These are phyloP conservation scores for Nemotelus pantherinus DNA, from an alignment of 2,888 invertebrate species.

Conservation along the genomic window DNA sequence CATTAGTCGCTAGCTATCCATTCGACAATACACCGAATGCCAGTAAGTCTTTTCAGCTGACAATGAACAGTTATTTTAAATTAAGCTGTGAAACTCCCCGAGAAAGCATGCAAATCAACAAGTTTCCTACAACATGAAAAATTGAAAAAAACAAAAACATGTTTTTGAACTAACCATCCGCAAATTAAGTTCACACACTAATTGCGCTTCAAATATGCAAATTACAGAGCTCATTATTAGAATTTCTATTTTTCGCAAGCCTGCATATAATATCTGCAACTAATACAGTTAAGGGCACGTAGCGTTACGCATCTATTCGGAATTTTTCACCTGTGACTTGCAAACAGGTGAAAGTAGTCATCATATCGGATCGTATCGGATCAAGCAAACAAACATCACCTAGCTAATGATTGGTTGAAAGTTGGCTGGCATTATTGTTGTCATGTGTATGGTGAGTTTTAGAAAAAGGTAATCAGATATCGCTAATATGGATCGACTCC, in stretches of 20 bases:
- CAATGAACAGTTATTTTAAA: neutral
- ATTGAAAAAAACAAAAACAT: neutral
- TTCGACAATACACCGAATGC: constrained; percentile 95
- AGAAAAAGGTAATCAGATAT: constrained; percentile 9
- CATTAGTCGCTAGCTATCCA: constrained; percentile 95
- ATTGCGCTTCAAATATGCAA: too few relatives aligned
- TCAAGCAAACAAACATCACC: neutral
- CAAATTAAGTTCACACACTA: too few relatives aligned
- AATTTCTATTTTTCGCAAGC: too few relatives aligned
- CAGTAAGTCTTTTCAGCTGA: constrained; percentile 72
- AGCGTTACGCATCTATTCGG: constrained; percentile 10
- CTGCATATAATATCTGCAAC: too few relatives aligned
- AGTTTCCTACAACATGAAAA: neutral
- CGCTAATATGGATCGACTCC: neutral
- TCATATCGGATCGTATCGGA: constrained; percentile 1
- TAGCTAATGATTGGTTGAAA: constrained; percentile 32
- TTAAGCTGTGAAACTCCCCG: too few relatives aligned
- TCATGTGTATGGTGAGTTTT: constrained; percentile 14
- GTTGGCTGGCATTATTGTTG: constrained; percentile 1
- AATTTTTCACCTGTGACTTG: neutral
- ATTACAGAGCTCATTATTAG: too few relatives aligned
- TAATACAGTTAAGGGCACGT: constrained; percentile 4
- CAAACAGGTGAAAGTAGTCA: constrained; percentile 33
- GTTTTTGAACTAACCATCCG: too few relatives aligned
- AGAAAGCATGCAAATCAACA: too few relatives aligned